Conservation (phyloP, 2,113 vertebrate genomes). For the Ceuthmochares aereus region DNA sequence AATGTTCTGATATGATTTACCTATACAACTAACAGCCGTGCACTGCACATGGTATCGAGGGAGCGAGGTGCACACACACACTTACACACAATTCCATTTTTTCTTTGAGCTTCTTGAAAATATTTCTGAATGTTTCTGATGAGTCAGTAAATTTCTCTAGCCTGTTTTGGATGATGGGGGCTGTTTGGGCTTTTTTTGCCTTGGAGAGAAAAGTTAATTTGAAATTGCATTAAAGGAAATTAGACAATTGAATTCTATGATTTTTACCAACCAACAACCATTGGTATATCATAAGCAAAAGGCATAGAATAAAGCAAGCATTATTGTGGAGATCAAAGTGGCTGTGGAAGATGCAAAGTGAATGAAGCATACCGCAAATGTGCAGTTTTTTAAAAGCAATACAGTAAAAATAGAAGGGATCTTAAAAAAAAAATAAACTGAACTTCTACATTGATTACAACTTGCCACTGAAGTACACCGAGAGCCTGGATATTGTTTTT, state of each 20-base stretch:
- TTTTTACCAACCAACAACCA: background rate
- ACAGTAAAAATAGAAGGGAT: conserved; percentile 11
- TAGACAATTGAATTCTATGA: background rate
- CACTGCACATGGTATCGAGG: rapidly evolving
- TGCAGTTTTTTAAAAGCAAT: background rate
- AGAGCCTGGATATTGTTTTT: conserved; percentile 7
- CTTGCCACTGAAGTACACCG: background rate
- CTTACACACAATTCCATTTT: background rate
- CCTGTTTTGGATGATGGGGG: background rate
- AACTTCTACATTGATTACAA: conserved; percentile 20
- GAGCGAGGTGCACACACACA: background rate
- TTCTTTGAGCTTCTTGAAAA: background rate
- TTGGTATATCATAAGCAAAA: background rate
- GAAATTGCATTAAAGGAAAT: background rate
- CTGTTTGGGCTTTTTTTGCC: background rate
- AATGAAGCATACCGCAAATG: background rate
- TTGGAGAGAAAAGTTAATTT: background rate
- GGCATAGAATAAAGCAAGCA: background rate
- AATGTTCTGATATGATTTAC: background rate
- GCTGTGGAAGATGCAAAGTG: background rate
- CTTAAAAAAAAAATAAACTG: background rate
- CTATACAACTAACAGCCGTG: rapidly evolving
- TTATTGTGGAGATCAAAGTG: background rate
- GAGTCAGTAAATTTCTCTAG: background rate
- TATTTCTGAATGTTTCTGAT: background rate